Percentiles rank a stretch among this genome's conserved stretches.
Evolutionary conservation across 2,797 vertebrate species (phyloP).

Genomic region (Atherinosoma microstoma): DNA sequence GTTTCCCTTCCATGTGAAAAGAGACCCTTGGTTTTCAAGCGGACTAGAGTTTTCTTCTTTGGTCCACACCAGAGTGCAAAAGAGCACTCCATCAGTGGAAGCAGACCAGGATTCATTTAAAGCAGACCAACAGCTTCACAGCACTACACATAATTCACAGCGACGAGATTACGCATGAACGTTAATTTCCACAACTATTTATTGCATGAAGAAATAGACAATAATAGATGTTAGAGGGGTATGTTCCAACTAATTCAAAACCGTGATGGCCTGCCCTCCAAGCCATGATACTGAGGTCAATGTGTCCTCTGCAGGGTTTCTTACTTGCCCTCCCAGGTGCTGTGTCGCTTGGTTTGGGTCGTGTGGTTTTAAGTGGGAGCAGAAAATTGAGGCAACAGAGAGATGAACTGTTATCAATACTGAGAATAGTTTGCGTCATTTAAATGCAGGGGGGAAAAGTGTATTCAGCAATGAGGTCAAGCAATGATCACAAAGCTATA

Average conservation of each 20-base stretch:
- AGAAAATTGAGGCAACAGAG: slow-evolving; percentile 70
- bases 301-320: slow-evolving; percentile 42
- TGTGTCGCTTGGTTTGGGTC: slow-evolving; percentile 29
- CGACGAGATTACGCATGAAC: slow-evolving; percentile 41
- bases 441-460: slow-evolving; percentile 59
- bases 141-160: too few relatives aligned
- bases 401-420: slow-evolving; percentile 71
- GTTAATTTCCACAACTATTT: slow-evolving; percentile 67
- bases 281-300: slow-evolving; percentile 44
- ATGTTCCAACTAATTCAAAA: slow-evolving; percentile 42
- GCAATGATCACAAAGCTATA: slow-evolving; percentile 65
- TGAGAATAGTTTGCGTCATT: slow-evolving; percentile 64
- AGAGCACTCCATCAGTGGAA: neutral
- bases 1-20: too few relatives aligned
- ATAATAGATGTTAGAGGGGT: slow-evolving; percentile 50
- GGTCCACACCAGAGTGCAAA: too few relatives aligned
- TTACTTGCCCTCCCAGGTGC: slow-evolving; percentile 18
- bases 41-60: too few relatives aligned
- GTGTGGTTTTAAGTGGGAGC: slow-evolving; percentile 59
- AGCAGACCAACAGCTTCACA: neutral
- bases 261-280: slow-evolving; percentile 46
- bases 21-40: too few relatives aligned
- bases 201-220: slow-evolving; percentile 39
- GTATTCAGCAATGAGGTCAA: slow-evolving; percentile 75
- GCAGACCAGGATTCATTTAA: neutral